A percentile compares a stretch with the other conserved stretches of the same genome.
These are phyloP conservation scores for Limnephilus marmoratus DNA, from an alignment of 2,888 invertebrate species.

Conservation along the genomic window DNA sequence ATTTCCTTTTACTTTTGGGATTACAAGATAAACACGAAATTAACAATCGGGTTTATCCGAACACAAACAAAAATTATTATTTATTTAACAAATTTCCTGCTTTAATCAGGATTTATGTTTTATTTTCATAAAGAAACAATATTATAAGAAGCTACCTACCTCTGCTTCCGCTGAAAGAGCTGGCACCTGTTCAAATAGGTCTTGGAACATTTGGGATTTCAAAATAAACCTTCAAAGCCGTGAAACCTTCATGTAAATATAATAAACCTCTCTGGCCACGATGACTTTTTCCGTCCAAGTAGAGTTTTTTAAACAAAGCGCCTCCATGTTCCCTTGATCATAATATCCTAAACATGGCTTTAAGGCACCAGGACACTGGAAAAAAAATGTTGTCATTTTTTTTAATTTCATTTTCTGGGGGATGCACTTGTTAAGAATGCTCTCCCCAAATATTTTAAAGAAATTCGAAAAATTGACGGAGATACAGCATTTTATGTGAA, in stretches of 20 bases:
- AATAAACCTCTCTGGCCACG: not conserved
- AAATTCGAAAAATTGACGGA: no score
- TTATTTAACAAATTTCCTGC: not conserved
- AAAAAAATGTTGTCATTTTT: no score
- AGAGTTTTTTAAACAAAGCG: no score
- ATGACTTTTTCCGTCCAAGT: not conserved
- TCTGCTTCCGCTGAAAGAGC: not conserved
- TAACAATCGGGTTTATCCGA: not conserved
- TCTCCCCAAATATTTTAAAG: no score
- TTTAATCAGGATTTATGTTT: not conserved
- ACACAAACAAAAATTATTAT: not conserved
- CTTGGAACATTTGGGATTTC: not conserved
- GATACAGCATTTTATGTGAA: no score
- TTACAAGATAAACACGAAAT: not conserved
- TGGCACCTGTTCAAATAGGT: not conserved
- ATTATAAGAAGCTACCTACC: not conserved
- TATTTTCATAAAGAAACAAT: not conserved
- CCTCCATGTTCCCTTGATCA: no score
- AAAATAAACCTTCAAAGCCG: not conserved
- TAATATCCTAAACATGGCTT: no score
- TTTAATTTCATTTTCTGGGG: no score
- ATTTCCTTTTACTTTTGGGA: not conserved
- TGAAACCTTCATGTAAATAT: not conserved
- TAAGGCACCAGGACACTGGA: no score
- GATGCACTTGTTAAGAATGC: no score